Base-by-base conservation (phyloP, 2,888 invertebrate genomes). In the Pollenia amentaria region DNA sequence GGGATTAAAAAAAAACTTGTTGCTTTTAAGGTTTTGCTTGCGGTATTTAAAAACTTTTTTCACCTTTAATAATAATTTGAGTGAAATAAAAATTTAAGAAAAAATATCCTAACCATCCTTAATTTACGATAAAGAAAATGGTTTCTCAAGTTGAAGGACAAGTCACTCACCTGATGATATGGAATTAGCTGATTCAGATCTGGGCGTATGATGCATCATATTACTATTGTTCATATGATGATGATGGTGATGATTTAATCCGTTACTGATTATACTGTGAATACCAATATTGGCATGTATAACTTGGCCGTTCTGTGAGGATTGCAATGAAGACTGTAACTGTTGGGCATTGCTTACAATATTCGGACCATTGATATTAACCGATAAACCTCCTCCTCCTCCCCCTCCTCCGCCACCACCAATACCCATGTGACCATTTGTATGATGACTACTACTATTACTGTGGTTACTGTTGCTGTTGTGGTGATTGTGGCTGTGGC, bases 161-260 rank as follows among this genome's bases (percentile, higher is more conserved):
- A 44, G 38, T 11, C 70, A 91, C 93, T 92, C 90, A 93, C 93
- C 93, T 93, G 93, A 93, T 89, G 93, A 93, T 89, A 93, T 92
- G 65, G 93, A 93, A 92, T 93, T 93, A 18, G 92, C 93, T 70
- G 93, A 93, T 89, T 93, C 93, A 89, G 93, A 93, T 80, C 93
- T 91, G 87, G 93, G 93, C 80, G 93, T 92, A 84, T 93, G 93
- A 87, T 91, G 92, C 90, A 92, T 90, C 77, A 81, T 80, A 60
- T 12, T 89, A 87, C 90, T 89, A 14, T 75, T 88, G 64, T 85
- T 89, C 64, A 83, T 85, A 83, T 88, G 87, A 88, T 88, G 88
- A 29, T 88, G 81, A 78, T 88, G 87, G 84, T 88, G 87, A 70
- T 89, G 79, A 60, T 83, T 85, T 77, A 80, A 82, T 7, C 87